A percentile compares a stretch with the other conserved stretches of the same genome.
Conservation (phyloP, 2,113 vertebrate genomes). For the Cromileptes altivelis region DNA sequence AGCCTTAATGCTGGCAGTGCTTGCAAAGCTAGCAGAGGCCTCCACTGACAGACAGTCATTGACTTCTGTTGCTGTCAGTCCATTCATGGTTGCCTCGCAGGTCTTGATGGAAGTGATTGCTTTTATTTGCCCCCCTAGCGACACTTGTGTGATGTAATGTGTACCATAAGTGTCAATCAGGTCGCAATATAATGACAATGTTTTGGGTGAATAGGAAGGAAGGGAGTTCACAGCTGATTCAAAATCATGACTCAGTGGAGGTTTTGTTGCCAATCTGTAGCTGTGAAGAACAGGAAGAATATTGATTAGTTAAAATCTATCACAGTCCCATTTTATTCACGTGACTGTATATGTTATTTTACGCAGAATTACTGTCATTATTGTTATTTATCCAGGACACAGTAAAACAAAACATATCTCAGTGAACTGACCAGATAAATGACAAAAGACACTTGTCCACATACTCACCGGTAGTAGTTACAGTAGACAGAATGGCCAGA, state of each 20-base stretch:
- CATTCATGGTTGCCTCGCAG: conserved; percentile 63
- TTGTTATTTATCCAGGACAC: neutral
- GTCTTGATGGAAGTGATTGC: conserved; percentile 66
- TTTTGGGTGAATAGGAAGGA: neutral
- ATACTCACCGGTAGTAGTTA: conserved; percentile 68
- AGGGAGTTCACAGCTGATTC: conserved; percentile 37
- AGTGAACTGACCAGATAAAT: neutral
- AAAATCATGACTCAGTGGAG: conserved; percentile 65
- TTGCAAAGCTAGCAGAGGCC: conserved; percentile 39
- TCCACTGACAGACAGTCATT: conserved; percentile 72
- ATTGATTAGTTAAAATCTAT: neutral
- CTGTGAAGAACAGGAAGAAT: conserved; percentile 44
- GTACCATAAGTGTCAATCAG: conserved; percentile 75
- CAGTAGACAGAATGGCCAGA: conserved; percentile 67
- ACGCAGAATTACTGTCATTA: neutral
- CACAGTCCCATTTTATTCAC: neutral
- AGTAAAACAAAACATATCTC: neutral
- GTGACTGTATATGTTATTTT: neutral
- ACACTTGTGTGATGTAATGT: conserved; percentile 68
- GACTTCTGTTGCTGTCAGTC: conserved; percentile 60
- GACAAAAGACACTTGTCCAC: neutral
- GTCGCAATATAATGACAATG: neutral
- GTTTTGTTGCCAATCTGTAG: conserved; percentile 45
- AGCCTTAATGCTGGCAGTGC: neutral
- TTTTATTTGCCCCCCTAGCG: conserved; percentile 65